A percentile compares a stretch with the other conserved stretches of the same genome.
These are phyloP conservation scores for Gymnodraco acuticeps DNA, from an alignment of 2,797 vertebrate genomes.

Conservation along the genomic window DNA sequence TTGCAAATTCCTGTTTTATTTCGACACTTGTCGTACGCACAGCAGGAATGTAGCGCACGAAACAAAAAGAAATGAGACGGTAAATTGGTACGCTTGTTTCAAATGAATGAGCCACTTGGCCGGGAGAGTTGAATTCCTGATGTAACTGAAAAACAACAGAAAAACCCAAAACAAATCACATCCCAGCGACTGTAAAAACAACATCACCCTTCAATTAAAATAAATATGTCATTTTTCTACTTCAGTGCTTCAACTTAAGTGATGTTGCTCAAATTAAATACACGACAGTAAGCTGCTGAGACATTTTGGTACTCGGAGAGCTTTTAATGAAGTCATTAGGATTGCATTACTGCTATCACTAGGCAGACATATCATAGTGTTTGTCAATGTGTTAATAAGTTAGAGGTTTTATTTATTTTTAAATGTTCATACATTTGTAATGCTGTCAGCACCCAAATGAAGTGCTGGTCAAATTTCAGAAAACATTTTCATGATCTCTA, in stretches of 20 bases:
- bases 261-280: constrained; percentile 46
- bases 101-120: constrained; percentile 40
- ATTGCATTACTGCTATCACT: neutral
- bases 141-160: constrained; percentile 61
- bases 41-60: constrained; percentile 39
- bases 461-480: neutral
- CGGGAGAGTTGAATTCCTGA: constrained; percentile 47
- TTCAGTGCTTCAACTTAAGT: constrained; percentile 33
- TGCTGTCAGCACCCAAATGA: neutral
- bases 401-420: neutral
- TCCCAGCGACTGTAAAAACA: constrained; percentile 32
- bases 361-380: neutral
- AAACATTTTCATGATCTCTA: neutral
- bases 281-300: constrained; percentile 12
- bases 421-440: neutral
- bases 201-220: constrained; percentile 36
- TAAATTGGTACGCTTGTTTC: constrained; percentile 46
- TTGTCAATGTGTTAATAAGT: neutral
- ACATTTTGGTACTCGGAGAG: constrained; percentile 12
- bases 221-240: constrained; percentile 50
- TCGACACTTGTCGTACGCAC: constrained; percentile 24
- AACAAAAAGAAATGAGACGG: constrained; percentile 17
- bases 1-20: constrained; percentile 34
- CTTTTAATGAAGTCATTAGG: constrained; percentile 44
- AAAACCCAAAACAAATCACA: constrained; percentile 51